phyloP scores from a whole-genome alignment of 2,113 vertebrate genomes.

The Tupaia tana region DNA sequence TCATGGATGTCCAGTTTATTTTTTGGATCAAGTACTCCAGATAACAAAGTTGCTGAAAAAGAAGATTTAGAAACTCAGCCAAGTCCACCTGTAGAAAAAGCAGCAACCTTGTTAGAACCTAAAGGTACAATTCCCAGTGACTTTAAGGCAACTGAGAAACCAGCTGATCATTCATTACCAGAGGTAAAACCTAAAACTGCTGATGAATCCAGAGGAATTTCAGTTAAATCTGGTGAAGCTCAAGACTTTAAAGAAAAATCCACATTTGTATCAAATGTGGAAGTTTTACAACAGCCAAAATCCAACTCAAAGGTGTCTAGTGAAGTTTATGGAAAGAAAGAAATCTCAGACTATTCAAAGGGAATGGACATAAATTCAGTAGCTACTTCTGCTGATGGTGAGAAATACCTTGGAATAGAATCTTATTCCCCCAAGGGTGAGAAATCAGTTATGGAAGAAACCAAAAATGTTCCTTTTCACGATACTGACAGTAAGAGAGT shows the following conservation, averaged over 20 bases:
- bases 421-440: background rate
- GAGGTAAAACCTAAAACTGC: conserved; percentile 17
- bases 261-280: conserved; percentile 41
- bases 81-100: conserved; percentile 37
- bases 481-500: conserved; percentile 29
- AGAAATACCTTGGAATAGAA: conserved; percentile 35
- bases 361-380: background rate
- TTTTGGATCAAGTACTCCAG: conserved; percentile 67
- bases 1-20: conserved; percentile 79
- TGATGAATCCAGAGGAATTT: background rate
- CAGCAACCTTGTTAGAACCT: background rate
- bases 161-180: background rate
- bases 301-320: conserved; percentile 38
- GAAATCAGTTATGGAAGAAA: conserved; percentile 41
- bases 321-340: conserved; percentile 54
- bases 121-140: background rate
- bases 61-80: conserved; percentile 71
- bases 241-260: conserved; percentile 23
- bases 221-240: conserved; percentile 39
- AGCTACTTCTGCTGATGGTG: background rate
- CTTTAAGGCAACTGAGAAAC: background rate
- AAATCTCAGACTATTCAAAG: conserved; percentile 14
- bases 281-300: conserved; percentile 3
- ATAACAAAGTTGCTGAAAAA: conserved; percentile 59
- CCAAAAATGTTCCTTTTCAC: conserved; percentile 35